A percentile compares a stretch with the other conserved stretches of the same genome.
phyloP scores from a whole-genome alignment of 2,888 invertebrate species.

The Drosophila infuscata region DNA sequence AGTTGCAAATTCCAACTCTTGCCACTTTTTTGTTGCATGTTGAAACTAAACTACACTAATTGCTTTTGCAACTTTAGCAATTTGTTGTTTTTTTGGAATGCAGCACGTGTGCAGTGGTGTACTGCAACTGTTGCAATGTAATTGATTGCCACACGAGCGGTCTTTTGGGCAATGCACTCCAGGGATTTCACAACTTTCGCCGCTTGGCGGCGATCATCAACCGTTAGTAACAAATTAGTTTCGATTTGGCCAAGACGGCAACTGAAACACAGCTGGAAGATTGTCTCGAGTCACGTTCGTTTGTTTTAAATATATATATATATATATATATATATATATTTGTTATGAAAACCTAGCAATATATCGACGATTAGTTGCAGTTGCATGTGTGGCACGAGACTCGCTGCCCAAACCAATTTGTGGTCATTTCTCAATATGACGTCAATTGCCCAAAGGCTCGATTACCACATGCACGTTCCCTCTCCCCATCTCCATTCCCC shows the following conservation, averaged over 20 bases:
- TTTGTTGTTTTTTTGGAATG: not conserved
- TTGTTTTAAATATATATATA: not conserved
- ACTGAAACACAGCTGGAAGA: slow-evolving; percentile 23
- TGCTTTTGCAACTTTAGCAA: not conserved
- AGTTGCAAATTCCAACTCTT: not conserved
- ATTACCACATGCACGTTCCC: not conserved
- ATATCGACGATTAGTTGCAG: slow-evolving; percentile 36
- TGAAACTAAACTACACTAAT: not conserved
- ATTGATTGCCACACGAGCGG: slow-evolving; percentile 14
- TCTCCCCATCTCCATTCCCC: not conserved
- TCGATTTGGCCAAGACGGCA: slow-evolving; percentile 29
- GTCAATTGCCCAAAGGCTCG: slow-evolving; percentile 28
- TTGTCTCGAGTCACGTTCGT: slow-evolving; percentile 32
- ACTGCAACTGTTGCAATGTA: slow-evolving; percentile 16
- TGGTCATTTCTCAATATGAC: slow-evolving; percentile 33
- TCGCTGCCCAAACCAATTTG: not conserved
- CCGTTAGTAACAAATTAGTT: slow-evolving; percentile 40
- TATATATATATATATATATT: not conserved
- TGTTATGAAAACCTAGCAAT: slow-evolving; percentile 18
- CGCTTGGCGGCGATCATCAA: slow-evolving; percentile 5
- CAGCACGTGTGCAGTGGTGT: not conserved
- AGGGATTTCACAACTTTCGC: slow-evolving; percentile 51
- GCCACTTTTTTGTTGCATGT: not conserved
- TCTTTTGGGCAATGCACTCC: not conserved
- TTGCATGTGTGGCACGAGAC: slow-evolving; percentile 52